These are phyloP conservation scores for Sebastes iracundus DNA, from an alignment of 2,797 vertebrate species.

Conservation along the genomic window DNA sequence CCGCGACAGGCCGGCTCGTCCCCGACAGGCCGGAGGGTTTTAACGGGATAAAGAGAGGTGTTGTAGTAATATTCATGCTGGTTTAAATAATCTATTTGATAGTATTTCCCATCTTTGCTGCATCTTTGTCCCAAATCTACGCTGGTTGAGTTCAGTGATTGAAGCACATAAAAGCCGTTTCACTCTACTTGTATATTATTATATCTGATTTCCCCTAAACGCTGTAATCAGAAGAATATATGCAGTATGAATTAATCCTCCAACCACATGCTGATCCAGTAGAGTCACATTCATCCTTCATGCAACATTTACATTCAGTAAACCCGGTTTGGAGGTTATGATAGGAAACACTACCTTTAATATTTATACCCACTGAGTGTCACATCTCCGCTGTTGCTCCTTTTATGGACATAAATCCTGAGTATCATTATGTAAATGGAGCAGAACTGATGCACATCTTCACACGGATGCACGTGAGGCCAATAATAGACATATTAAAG, in stretches of 20 bases:
- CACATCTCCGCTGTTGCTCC: background rate
- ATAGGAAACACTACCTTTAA: slow-evolving; percentile 7
- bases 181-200: no score
- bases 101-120: no score
- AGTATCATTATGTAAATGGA: slow-evolving; percentile 5
- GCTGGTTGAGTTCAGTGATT: no score
- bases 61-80: no score
- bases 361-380: background rate
- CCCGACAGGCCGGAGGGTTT: no score
- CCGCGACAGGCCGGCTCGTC: no score
- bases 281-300: slow-evolving; percentile 17
- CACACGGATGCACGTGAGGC: slow-evolving; percentile 19
- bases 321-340: background rate
- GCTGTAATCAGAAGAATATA: no score
- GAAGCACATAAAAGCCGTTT: no score
- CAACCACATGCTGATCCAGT: background rate
- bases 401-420: background rate
- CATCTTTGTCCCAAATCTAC: no score
- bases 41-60: no score
- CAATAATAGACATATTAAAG: slow-evolving; percentile 34
- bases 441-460: slow-evolving; percentile 22
- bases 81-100: no score
- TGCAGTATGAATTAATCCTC: background rate
- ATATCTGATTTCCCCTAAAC: no score
- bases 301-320: slow-evolving; percentile 6